phyloP scores from a whole-genome alignment of 35 echinoderm and acorn worm genomes.

The Holothuria glaberrima region DNA sequence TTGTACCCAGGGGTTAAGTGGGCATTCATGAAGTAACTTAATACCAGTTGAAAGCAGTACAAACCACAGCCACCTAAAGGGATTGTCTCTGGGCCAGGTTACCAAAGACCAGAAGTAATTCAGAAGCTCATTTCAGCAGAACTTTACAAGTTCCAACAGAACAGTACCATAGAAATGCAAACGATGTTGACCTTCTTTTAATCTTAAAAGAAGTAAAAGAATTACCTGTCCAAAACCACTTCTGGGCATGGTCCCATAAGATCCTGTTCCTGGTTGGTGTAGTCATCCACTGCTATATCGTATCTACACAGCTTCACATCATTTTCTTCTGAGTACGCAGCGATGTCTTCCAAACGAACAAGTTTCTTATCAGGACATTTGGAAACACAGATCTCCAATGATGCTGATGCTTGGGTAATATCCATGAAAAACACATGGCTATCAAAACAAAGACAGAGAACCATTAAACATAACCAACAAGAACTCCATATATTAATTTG shows the following conservation, averaged over 20 bases:
- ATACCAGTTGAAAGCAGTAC: too few species aligned
- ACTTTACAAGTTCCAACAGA: too few species aligned
- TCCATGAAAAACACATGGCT: conserved; percentile 97
- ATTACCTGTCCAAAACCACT: conserved; percentile 63
- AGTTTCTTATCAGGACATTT: conserved; percentile 78
- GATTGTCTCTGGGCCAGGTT: too few species aligned
- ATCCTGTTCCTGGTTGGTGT: conserved; percentile 35
- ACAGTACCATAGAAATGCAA: too few species aligned
- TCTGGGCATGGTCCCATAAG: conserved; percentile 64
- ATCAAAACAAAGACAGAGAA: background rate
- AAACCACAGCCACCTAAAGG: too few species aligned
- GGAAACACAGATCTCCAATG: conserved; percentile 88
- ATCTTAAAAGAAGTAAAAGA: background rate
- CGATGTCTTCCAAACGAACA: conserved; percentile 49
- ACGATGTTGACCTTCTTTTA: too few species aligned
- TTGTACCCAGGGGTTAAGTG: too few species aligned
- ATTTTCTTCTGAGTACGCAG: conserved; percentile 67
- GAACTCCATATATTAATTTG: too few species aligned
- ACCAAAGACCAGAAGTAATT: too few species aligned
- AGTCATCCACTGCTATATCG: conserved; percentile 56
- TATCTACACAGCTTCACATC: conserved; percentile 74
- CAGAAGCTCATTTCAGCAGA: too few species aligned
- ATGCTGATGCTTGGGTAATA: conserved; percentile 40
- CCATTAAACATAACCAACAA: too few species aligned
- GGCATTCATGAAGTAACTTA: too few species aligned